Conservation (phyloP, 92 coral and sea anemone genomes). For the Desmophyllum pertusum region DNA sequence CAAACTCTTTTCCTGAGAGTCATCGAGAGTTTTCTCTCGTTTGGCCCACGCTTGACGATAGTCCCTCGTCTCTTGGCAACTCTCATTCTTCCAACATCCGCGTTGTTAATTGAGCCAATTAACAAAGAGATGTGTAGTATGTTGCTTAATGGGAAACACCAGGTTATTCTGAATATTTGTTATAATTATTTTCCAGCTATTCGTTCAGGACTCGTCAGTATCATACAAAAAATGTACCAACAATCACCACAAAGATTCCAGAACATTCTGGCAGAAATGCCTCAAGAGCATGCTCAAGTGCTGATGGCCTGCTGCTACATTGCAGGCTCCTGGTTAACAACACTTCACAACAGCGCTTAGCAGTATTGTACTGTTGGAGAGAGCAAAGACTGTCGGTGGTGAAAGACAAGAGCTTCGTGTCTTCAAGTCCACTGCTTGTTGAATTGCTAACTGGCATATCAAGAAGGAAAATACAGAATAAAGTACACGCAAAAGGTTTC, state of each 20-base stretch:
- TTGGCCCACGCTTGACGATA: too few species aligned
- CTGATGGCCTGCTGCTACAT: constrained; percentile 64
- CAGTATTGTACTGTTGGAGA: neutral
- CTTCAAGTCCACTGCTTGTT: neutral
- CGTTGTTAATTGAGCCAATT: neutral
- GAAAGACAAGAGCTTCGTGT: neutral
- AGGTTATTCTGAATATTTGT: neutral
- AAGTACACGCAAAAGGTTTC: neutral
- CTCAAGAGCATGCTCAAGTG: constrained; percentile 87
- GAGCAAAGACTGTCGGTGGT: neutral
- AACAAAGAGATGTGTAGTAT: neutral
- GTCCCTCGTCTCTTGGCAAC: too few species aligned
- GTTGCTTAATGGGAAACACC: neutral
- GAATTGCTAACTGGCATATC: neutral
- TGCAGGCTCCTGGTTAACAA: constrained; percentile 41
- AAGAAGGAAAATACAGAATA: neutral
- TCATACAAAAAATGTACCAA: constrained; percentile 81
- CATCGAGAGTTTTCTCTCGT: too few species aligned
- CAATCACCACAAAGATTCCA: constrained; percentile 92
- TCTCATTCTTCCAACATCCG: too few species aligned
- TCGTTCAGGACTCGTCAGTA: constrained; percentile 84
- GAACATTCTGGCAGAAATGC: constrained; percentile 67
- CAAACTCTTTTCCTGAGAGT: too few species aligned
- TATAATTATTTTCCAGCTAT: constrained; percentile 51
- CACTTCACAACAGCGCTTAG: neutral